Evolutionary conservation across 2,888 invertebrate genomes (phyloP), one percentile per base, ranked within the genome.

Genomic region (Leucozona laternaria): DNA sequence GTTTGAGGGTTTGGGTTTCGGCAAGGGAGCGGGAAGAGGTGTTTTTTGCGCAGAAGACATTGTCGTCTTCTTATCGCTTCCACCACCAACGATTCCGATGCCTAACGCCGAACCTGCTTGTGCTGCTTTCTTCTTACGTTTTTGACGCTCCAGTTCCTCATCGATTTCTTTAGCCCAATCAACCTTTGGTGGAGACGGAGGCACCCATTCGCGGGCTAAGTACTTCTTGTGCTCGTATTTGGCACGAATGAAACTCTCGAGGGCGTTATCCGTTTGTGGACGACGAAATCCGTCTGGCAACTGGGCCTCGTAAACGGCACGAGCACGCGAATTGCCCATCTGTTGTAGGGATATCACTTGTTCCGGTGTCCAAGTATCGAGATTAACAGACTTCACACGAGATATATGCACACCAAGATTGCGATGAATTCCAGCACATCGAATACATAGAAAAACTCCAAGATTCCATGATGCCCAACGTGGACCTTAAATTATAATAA

Each of bases 401-500:
- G 99, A 99, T 93, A 99, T 98, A 93, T 99, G 99, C 11, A 99
- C 99, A 57, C 99, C 99, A 62, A 99, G 95, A 93, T 99, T 99
- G 88, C 99, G 95, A 93, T 99, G 99, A 91, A 99, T 99, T 25
- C 99, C 99, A 15, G 99, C 99, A 93, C 99, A 99, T 75, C 99
- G 95, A 91, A 99, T 99, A 93, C 99, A 99, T 68, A 99, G 94
- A 93, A 99, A 99, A 90, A 99, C 97, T 53, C 99, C 99, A 88
- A 99, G 94, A 93, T 99, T 99, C 98, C 99, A 99, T 88, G 98
- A 98, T 62, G 99, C 99, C 99, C 99, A 99, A 92, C 99, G 95
- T 79, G 99, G 99, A 92, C 99, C 98, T 98, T 37, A 40, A 48
- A 62, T 43, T 15, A 62, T 4, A 62, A n/a, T 0, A 62, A 60